Conservation (phyloP, 2,888 invertebrate species). For the Cryptocheilus praepositus region DNA sequence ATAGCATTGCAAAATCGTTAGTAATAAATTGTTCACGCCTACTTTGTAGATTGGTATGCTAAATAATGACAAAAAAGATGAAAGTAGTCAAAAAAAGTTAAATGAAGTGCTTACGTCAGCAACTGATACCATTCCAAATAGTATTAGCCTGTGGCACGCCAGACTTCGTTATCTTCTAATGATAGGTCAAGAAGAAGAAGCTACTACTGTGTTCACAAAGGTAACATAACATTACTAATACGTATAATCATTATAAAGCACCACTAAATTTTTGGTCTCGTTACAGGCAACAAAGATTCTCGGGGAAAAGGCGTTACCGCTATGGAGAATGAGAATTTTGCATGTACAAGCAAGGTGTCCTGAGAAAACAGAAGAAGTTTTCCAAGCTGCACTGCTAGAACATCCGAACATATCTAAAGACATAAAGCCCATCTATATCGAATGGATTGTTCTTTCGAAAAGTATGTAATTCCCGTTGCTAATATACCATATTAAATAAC, state of each 20-base stretch:
- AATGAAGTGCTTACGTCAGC: slow-evolving; percentile 73
- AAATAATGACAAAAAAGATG: slow-evolving; percentile 56
- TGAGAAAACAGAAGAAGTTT: slow-evolving; percentile 72
- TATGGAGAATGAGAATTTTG: slow-evolving; percentile 75
- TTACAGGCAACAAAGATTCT: slow-evolving; percentile 68
- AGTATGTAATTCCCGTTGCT: slow-evolving; percentile 50
- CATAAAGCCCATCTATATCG: slow-evolving; percentile 80
- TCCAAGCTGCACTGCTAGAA: slow-evolving; percentile 75
- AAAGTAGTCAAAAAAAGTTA: slow-evolving; percentile 60
- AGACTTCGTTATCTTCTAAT: slow-evolving; percentile 75
- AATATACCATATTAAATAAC: slow-evolving; percentile 8
- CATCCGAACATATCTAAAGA: slow-evolving; percentile 76
- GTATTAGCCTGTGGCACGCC: slow-evolving; percentile 77
- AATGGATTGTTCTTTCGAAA: slow-evolving; percentile 77
- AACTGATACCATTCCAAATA: slow-evolving; percentile 74
- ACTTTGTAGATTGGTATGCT: slow-evolving; percentile 63
- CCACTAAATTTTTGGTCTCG: slow-evolving; percentile 12
- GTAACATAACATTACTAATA: slow-evolving; percentile 49
- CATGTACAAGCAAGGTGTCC: slow-evolving; percentile 67
- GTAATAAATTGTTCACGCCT: too few species aligned
- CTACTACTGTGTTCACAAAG: slow-evolving; percentile 72
- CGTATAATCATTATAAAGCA: background rate
- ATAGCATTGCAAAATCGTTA: background rate
- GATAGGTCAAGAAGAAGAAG: slow-evolving; percentile 72
- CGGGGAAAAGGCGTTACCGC: slow-evolving; percentile 71